Evolutionary conservation across 2,797 vertebrate genomes (phyloP).

Genomic region (Parotocinclus haroldoi): DNA sequence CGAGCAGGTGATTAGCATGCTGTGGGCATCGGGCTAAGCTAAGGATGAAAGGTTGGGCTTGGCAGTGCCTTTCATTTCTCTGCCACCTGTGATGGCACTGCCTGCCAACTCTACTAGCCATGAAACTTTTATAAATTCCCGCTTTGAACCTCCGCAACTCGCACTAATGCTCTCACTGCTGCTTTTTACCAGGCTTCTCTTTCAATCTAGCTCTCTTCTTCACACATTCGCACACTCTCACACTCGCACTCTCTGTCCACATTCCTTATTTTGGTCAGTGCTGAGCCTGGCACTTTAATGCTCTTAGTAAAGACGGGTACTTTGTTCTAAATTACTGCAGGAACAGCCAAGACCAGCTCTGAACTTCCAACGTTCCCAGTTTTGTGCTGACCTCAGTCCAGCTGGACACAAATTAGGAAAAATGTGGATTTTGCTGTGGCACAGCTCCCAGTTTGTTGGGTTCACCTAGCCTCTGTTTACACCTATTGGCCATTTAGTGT

Average conservation of each 20-base stretch:
- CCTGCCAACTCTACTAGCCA: constrained; percentile 40
- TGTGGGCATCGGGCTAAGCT: constrained; percentile 41
- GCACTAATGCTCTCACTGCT: constrained; percentile 23
- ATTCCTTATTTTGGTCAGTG: constrained; percentile 1
- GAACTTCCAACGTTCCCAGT: constrained; percentile 39
- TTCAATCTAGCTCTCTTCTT: constrained; percentile 15
- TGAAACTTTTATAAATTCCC: constrained; percentile 20
- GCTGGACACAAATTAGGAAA: no score
- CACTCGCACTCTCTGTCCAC: constrained; percentile 12
- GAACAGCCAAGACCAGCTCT: constrained; percentile 46
- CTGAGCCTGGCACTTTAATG: constrained; percentile 16
- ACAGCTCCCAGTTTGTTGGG: no score
- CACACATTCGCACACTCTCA: constrained; percentile 26
- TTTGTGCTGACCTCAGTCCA: no score
- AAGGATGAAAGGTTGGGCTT: constrained; percentile 44
- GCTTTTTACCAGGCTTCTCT: constrained; percentile 21
- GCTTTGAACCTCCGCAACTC: constrained; percentile 33
- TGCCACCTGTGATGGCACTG: constrained; percentile 43
- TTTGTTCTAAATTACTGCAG: constrained; percentile 49
- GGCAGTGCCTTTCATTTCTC: constrained; percentile 33
- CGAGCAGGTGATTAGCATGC: constrained; percentile 43
- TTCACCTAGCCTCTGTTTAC: no score
- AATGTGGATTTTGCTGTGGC: no score
- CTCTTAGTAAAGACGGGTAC: constrained; percentile 29
- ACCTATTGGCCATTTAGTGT: no score